Conservation (phyloP, 2,888 invertebrate genomes). For the Agriopis leucophaearia region DNA sequence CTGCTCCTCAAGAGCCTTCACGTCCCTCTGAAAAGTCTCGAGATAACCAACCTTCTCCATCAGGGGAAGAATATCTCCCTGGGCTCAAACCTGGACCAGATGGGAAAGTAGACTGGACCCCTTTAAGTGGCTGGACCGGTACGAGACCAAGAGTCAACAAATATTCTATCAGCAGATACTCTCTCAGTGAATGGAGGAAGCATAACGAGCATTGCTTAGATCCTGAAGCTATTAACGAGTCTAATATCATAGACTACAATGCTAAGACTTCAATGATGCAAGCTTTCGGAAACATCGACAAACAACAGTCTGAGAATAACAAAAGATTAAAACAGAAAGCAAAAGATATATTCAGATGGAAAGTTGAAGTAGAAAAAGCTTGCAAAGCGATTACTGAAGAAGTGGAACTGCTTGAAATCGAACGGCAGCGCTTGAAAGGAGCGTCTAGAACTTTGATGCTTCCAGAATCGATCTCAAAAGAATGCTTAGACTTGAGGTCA, state of each 20-base stretch:
- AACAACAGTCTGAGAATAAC: slow-evolving; percentile 89
- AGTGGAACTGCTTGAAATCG: slow-evolving; percentile 89
- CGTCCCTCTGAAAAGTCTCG: slow-evolving; percentile 38
- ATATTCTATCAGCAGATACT: slow-evolving; percentile 91
- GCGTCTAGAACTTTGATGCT: slow-evolving; percentile 89
- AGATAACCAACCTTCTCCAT: slow-evolving; percentile 41
- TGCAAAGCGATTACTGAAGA: slow-evolving; percentile 90
- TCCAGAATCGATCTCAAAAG: slow-evolving; percentile 91
- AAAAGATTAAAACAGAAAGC: slow-evolving; percentile 88
- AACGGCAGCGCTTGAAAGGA: slow-evolving; percentile 89
- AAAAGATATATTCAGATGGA: slow-evolving; percentile 91
- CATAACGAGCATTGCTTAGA: slow-evolving; percentile 86
- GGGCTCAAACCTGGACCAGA: slow-evolving; percentile 88
- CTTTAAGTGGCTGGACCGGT: slow-evolving; percentile 89
- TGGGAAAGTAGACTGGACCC: slow-evolving; percentile 91
- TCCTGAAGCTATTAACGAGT: slow-evolving; percentile 80
- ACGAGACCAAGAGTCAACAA: slow-evolving; percentile 91
- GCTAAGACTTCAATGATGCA: slow-evolving; percentile 88
- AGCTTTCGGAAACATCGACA: slow-evolving; percentile 88
- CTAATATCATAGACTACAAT: slow-evolving; percentile 87
- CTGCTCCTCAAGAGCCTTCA: slow-evolving; percentile 12
- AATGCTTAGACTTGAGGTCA: slow-evolving; percentile 90
- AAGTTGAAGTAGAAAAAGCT: slow-evolving; percentile 90
- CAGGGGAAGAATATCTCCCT: slow-evolving; percentile 63
- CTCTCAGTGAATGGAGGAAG: slow-evolving; percentile 90